Evolutionary conservation across 2,888 invertebrate genomes (phyloP).

Genomic region (Trachelus tabidus): DNA sequence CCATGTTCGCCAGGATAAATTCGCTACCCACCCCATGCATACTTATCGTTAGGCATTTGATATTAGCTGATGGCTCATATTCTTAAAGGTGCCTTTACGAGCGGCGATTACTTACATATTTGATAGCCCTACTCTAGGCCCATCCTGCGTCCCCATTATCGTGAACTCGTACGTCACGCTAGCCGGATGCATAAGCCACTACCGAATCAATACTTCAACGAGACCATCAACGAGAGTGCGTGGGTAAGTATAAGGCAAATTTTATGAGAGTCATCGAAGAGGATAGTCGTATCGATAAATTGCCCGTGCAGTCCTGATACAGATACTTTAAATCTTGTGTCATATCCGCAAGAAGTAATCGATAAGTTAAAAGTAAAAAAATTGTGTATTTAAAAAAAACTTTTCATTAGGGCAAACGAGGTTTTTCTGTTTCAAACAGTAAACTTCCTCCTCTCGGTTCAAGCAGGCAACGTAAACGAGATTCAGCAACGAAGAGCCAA

Average conservation of each 20-base stretch:
- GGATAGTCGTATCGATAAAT: not conserved
- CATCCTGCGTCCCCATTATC: slow-evolving; percentile 21
- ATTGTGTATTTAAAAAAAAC: not conserved
- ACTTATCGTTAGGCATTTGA: not conserved
- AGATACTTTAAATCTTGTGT: not conserved
- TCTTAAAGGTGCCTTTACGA: slow-evolving; percentile 35
- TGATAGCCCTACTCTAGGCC: slow-evolving; percentile 39
- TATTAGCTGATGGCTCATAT: slow-evolving; percentile 28
- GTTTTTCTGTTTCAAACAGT: not conserved
- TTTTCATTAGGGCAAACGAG: no score
- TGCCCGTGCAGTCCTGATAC: not conserved
- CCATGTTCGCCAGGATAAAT: not conserved
- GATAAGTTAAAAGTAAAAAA: not conserved
- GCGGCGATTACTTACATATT: slow-evolving; percentile 49
- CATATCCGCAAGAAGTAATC: not conserved
- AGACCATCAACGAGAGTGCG: slow-evolving; percentile 20
- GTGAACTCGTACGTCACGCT: not conserved
- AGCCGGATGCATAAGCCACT: slow-evolving; percentile 31
- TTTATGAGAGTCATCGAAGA: not conserved
- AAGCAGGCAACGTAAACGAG: not conserved
- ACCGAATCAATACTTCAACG: slow-evolving; percentile 48
- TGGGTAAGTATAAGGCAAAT: not conserved
- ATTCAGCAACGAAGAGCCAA: not conserved
- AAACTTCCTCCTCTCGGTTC: not conserved
- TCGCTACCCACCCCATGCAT: not conserved